Conservation (phyloP, 2,797 vertebrate genomes). For the Melanotaenia maccullochi region DNA sequence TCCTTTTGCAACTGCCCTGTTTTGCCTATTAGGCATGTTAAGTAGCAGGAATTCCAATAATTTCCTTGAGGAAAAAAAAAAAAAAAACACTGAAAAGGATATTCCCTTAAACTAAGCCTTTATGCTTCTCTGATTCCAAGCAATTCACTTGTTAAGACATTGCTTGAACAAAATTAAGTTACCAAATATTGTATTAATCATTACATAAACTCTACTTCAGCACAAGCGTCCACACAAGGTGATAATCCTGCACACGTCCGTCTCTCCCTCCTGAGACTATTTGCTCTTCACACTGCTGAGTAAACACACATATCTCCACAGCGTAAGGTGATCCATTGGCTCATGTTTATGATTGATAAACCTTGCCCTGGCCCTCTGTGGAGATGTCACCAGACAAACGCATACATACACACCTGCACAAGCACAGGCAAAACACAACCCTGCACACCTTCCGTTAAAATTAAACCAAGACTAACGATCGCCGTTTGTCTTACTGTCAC, state of each 20-base stretch:
- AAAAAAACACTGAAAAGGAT: constrained; percentile 49
- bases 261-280: constrained; percentile 47
- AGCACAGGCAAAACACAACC: constrained; percentile 35
- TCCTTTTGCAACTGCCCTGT: constrained; percentile 56
- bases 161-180: constrained; percentile 39
- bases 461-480: constrained; percentile 23
- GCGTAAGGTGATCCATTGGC: constrained; percentile 70
- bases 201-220: constrained; percentile 33
- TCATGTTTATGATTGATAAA: constrained; percentile 79
- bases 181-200: constrained; percentile 34
- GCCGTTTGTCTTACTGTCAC: constrained; percentile 21
- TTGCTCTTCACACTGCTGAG: constrained; percentile 81
- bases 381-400: constrained; percentile 64
- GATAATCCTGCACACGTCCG: constrained; percentile 51
- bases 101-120: constrained; percentile 63
- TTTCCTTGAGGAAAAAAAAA: constrained; percentile 66
- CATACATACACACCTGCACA: constrained; percentile 12
- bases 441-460: constrained; percentile 6
- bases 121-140: constrained; percentile 49
- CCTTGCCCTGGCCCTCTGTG: constrained; percentile 55
- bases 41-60: constrained; percentile 77
- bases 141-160: constrained; percentile 40
- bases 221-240: constrained; percentile 29
- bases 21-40: constrained; percentile 70
- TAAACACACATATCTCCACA: constrained; percentile 81